Evolutionary conservation across 2,113 vertebrate genomes (phyloP).

Genomic region (Microcebus jonahi): DNA sequence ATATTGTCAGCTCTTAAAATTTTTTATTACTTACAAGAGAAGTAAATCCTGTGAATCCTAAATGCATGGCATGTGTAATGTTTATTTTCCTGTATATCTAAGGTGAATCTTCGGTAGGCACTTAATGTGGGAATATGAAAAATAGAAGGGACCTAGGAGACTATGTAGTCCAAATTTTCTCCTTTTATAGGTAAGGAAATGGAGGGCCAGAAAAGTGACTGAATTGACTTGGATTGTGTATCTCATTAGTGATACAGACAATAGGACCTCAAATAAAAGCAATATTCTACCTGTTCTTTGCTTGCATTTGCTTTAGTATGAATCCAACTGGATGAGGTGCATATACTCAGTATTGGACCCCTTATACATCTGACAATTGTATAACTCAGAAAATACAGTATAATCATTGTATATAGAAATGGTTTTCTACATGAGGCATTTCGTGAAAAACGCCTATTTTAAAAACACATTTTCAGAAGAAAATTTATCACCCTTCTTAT

Average conservation of each 20-base stretch:
- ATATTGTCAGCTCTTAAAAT: background rate
- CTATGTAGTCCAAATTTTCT: background rate
- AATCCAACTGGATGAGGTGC: background rate
- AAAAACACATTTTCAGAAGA: background rate
- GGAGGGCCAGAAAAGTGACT: background rate
- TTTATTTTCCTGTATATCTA: slow-evolving; percentile 7
- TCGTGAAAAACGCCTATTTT: background rate
- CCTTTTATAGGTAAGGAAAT: slow-evolving; percentile 6
- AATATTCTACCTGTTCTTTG: background rate
- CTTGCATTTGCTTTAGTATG: background rate
- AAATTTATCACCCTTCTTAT: background rate
- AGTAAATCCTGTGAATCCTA: slow-evolving; percentile 12
- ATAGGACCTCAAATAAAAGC: background rate
- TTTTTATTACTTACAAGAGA: background rate
- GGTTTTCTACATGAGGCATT: background rate
- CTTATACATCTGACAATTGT: background rate
- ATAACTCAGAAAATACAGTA: background rate
- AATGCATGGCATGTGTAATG: background rate
- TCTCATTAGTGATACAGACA: background rate
- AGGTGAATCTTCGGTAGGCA: background rate
- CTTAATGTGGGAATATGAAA: background rate
- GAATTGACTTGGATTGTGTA: background rate
- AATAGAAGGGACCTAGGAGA: background rate
- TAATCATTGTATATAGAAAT: background rate
- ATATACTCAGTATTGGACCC: background rate